These are phyloP conservation scores for Caranx ignobilis DNA, from an alignment of 2,113 vertebrate species.

Conservation along the genomic window DNA sequence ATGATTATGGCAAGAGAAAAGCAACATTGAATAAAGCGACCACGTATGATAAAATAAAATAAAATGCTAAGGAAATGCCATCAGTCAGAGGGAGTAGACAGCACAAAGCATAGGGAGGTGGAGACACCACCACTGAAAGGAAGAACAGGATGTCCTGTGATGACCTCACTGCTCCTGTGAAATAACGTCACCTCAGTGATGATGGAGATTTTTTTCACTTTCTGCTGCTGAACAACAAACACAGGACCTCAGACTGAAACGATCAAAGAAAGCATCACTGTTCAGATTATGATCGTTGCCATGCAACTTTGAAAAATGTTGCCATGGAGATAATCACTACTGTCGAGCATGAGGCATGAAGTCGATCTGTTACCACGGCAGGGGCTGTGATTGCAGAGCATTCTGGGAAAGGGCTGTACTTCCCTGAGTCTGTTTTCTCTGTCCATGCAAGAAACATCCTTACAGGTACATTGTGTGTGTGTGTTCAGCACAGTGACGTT, in stretches of 20 bases:
- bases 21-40: too few species aligned
- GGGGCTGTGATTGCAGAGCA: slow-evolving; percentile 20
- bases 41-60: too few species aligned
- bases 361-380: slow-evolving; percentile 56
- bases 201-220: too few species aligned
- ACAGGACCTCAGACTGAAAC: not conserved
- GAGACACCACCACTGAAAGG: too few species aligned
- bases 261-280: not conserved
- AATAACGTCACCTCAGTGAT: too few species aligned
- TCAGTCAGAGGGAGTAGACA: too few species aligned
- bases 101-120: too few species aligned
- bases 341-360: slow-evolving; percentile 23
- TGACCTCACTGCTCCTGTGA: too few species aligned
- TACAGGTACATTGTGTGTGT: not conserved
- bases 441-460: slow-evolving; percentile 15
- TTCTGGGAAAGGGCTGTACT: slow-evolving; percentile 23
- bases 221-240: too few species aligned
- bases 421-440: slow-evolving; percentile 8
- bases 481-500: not conserved
- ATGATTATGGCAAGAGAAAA: too few species aligned
- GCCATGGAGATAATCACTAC: slow-evolving; percentile 65
- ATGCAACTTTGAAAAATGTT: slow-evolving; percentile 59
- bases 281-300: slow-evolving; percentile 59
- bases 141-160: too few species aligned
- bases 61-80: too few species aligned